These are phyloP conservation scores for Rhinella marina DNA, from an alignment of 2,797 vertebrate genomes.

Conservation along the genomic window DNA sequence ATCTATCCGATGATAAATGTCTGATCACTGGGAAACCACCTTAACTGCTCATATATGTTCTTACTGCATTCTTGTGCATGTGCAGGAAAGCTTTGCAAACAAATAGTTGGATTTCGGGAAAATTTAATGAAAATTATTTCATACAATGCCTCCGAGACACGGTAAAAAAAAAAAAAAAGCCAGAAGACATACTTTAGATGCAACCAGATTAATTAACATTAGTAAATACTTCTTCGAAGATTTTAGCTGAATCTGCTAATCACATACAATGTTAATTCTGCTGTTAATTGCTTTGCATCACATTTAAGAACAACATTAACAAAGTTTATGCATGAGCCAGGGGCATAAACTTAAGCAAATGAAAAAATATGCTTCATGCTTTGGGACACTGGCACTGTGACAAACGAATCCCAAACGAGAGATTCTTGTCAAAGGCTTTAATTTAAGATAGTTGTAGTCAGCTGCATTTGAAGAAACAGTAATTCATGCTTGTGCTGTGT, in stretches of 20 bases:
- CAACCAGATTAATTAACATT: not conserved
- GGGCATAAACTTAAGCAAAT: not conserved
- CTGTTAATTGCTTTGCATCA: not conserved
- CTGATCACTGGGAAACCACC: too few species aligned
- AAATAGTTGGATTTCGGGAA: too few species aligned
- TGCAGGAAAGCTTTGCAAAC: too few species aligned
- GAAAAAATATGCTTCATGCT: conserved; percentile 17
- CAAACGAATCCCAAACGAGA: conserved; percentile 16
- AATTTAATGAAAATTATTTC: not conserved
- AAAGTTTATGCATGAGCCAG: not conserved
- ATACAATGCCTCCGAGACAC: not conserved
- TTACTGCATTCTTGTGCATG: too few species aligned
- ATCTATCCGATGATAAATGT: too few species aligned
- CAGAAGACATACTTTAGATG: not conserved
- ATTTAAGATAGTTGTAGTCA: conserved; percentile 13
- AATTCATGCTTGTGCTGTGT: conserved; percentile 10
- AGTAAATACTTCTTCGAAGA: not conserved
- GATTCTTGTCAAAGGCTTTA: conserved; percentile 10
- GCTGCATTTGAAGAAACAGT: conserved; percentile 14
- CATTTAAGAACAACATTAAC: not conserved
- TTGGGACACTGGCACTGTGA: conserved; percentile 37
- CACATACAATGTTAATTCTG: not conserved
- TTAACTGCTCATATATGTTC: too few species aligned
- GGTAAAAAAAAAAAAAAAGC: not conserved
- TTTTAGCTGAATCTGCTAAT: not conserved